Evolutionary conservation across 2,888 invertebrate genomes (phyloP).

Genomic region (Nysson spinosus): DNA sequence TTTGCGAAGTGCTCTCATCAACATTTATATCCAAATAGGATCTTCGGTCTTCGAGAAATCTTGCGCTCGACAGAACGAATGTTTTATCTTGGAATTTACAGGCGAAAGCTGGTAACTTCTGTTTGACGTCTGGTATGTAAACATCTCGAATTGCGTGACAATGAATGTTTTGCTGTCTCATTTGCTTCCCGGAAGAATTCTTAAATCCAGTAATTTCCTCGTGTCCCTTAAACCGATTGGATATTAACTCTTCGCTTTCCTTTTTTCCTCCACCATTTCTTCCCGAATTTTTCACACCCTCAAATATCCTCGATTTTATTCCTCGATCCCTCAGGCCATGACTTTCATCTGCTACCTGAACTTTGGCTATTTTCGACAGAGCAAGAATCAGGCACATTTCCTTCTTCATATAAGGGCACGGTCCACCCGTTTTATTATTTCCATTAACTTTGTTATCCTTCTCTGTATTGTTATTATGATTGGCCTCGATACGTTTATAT

Average conservation of each 20-base stretch:
- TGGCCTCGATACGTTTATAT: too few relatives aligned
- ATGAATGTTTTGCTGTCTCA: conserved; percentile 38
- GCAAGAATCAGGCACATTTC: conserved; percentile 52
- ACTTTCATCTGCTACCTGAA: conserved; percentile 42
- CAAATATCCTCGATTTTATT: neutral
- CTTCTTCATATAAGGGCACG: conserved; percentile 22
- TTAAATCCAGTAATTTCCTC: neutral
- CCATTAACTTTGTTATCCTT: neutral
- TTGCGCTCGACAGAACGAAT: conserved; percentile 65
- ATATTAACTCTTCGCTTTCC: neutral
- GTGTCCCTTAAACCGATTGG: neutral
- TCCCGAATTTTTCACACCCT: neutral
- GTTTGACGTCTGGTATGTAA: conserved; percentile 57
- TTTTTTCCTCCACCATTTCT: neutral
- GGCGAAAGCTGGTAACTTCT: conserved; percentile 61
- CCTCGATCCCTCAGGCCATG: neutral
- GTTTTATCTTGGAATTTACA: conserved; percentile 55
- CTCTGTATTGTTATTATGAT: too few relatives aligned
- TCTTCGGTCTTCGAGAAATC: conserved; percentile 62
- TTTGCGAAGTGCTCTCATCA: conserved; percentile 52
- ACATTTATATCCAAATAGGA: conserved; percentile 56
- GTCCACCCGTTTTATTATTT: neutral
- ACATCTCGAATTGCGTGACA: conserved; percentile 58
- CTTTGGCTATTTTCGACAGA: conserved; percentile 63
- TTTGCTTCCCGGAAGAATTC: conserved; percentile 8